Evolutionary conservation across 1,140 invertebrate genomes (phyloP).

Genomic region (Oryctes rhinoceros): DNA sequence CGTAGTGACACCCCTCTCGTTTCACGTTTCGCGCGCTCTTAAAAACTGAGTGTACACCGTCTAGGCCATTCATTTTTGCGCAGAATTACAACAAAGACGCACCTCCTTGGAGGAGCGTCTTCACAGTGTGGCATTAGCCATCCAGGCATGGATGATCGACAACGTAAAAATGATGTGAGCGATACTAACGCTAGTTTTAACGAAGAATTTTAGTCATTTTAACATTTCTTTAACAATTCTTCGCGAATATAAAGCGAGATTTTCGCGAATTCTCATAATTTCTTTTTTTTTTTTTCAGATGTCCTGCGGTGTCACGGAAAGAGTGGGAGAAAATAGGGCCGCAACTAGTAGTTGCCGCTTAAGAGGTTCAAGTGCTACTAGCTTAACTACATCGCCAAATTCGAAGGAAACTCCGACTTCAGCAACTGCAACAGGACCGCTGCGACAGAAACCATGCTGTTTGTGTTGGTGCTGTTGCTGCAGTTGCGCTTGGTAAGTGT

Average conservation of each 20-base stretch:
- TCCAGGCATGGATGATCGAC: not conserved
- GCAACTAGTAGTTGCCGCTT: conserved; percentile 52
- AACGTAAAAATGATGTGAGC: not conserved
- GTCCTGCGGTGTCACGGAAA: conserved; percentile 61
- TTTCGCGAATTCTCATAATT: not conserved
- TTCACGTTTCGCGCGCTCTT: not conserved
- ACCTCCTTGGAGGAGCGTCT: not conserved
- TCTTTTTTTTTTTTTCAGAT: conserved; percentile 53
- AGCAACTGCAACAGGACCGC: conserved; percentile 43
- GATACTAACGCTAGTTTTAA: not conserved
- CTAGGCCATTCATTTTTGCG: not conserved
- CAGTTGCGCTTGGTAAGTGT: conserved; percentile 73
- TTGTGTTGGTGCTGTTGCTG: conserved; percentile 77
- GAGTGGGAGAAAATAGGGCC: conserved; percentile 56
- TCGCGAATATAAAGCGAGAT: not conserved
- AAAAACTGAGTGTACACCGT: not conserved
- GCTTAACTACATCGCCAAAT: conserved; percentile 54
- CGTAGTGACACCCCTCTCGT: not conserved
- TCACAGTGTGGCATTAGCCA: not conserved
- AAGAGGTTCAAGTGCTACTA: conserved; percentile 51
- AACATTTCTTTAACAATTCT: not conserved
- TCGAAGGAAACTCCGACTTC: conserved; percentile 50
- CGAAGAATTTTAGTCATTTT: too few relatives aligned
- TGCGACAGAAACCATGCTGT: conserved; percentile 66
- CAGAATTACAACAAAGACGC: not conserved